Evolutionary conservation across 2,888 invertebrate genomes (phyloP), one percentile per base, ranked within the genome.

Genomic region (Clivina fossor): DNA sequence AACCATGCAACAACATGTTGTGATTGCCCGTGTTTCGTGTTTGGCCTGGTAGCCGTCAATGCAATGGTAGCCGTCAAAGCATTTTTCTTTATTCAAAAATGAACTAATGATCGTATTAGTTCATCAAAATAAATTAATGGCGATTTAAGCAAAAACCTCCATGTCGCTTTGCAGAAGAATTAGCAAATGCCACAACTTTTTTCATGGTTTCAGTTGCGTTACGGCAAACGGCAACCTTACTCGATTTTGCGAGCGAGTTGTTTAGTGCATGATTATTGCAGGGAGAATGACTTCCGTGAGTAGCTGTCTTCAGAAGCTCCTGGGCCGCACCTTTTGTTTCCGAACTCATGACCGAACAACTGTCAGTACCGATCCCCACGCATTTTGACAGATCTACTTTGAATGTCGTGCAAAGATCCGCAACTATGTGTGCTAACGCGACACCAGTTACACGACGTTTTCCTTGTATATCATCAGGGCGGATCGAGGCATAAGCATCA

Each of bases 321-420:
- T 61, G 56, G 26, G 63, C 64, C 9, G 65, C 65, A 35, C 65
- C 65, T 57, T 65, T 65, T 40, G 56, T 33, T 26, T 66, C 64
- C 26, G 64, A 64, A 11, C 60, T 59, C 65, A 66, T 66, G 18
- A 66, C 65, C 16, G 64, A 62, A 58, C 65, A 67, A 51, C 62
- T 64, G 43, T 65, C 65, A 55, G 63, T 64, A 20, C 64, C 64
- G 40, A 66, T 63, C 19, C 64, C 15, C 16, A 37, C 5, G 18
- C 3, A 15, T 38, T 56, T 50, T 18, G 32, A 24, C 37, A 64
- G 54, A 59, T 65, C 62, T 26, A 65, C 18, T 26, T 60, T 32
- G 58, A 61, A 64, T 61, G 60, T 63, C 26, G 54, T 28, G 43
- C 57, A 61, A 7, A 63, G 57, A 61, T 64, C 58, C 51, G 47